phyloP scores from a whole-genome alignment of 1,140 invertebrate genomes.

The Euura saliciscinereae region DNA sequence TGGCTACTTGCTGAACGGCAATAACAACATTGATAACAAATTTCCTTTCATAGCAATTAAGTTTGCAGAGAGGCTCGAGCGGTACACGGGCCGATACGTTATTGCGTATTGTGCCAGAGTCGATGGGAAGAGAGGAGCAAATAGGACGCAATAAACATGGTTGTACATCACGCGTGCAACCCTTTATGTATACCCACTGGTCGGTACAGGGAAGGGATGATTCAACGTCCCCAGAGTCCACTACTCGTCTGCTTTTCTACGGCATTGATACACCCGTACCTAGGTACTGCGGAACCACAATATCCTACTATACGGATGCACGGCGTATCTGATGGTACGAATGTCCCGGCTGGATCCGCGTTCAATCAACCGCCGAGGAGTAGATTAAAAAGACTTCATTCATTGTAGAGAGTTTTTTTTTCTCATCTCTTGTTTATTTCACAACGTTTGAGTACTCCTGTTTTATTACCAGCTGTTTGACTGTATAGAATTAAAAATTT shows the following conservation, averaged over 20 bases:
- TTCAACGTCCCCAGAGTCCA: not conserved
- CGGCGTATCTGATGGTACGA: no score
- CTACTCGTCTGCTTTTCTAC: not conserved
- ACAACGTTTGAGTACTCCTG: no score
- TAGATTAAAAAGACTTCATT: no score
- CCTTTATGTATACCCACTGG: slow-evolving; percentile 32
- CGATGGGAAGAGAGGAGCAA: slow-evolving; percentile 39
- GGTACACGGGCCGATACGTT: slow-evolving; percentile 26
- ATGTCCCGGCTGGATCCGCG: no score
- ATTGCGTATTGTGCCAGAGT: slow-evolving; percentile 39
- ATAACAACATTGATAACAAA: slow-evolving; percentile 24
- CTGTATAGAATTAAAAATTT: no score
- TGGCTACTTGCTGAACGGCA: not conserved
- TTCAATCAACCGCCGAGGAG: no score
- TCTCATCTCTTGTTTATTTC: no score
- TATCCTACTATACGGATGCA: no score
- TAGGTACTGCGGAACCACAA: not conserved
- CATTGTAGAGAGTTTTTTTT: no score
- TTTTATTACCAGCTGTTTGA: no score
- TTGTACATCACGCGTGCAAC: slow-evolving; percentile 42
- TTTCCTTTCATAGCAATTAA: slow-evolving; percentile 27
- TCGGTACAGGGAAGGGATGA: not conserved
- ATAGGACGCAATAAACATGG: slow-evolving; percentile 48
- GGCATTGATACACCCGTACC: not conserved
- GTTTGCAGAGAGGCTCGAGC: slow-evolving; percentile 23